Percentiles rank a stretch among this genome's conserved stretches.
phyloP scores from a whole-genome alignment of 2,113 vertebrate genomes.

The Smithornis capensis region DNA sequence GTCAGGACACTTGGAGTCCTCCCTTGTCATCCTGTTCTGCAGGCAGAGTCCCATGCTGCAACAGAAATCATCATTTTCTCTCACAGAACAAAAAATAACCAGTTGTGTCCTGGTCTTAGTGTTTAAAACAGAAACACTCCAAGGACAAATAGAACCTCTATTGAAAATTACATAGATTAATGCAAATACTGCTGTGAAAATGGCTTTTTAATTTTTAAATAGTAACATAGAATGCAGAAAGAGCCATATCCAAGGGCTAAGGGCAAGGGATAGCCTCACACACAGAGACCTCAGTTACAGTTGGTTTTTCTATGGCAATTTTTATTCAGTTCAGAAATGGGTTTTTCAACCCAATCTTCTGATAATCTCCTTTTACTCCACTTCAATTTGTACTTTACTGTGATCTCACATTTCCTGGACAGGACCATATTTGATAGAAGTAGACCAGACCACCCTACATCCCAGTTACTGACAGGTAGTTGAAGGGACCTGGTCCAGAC shows the following conservation, averaged over 20 bases:
- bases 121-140: not conserved
- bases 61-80: not conserved
- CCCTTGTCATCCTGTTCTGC: not conserved
- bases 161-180: not conserved
- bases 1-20: not conserved
- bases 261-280: not conserved
- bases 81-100: not conserved
- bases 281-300: not conserved
- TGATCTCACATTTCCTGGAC: not conserved
- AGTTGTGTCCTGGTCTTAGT: not conserved
- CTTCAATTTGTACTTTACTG: not conserved
- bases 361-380: not conserved
- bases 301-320: not conserved
- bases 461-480: not conserved
- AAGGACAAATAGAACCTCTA: not conserved
- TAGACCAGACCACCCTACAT: not conserved
- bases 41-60: not conserved
- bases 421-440: not conserved
- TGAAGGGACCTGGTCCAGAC: fast-evolving
- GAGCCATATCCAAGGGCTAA: not conserved
- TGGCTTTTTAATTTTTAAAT: not conserved
- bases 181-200: not conserved
- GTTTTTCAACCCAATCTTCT: not conserved
- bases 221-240: not conserved
- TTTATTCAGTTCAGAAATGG: not conserved